A percentile compares a stretch with the other conserved stretches of the same genome.
phyloP scores from a whole-genome alignment of 2,113 vertebrate species.

The Burhinus bistriatus region DNA sequence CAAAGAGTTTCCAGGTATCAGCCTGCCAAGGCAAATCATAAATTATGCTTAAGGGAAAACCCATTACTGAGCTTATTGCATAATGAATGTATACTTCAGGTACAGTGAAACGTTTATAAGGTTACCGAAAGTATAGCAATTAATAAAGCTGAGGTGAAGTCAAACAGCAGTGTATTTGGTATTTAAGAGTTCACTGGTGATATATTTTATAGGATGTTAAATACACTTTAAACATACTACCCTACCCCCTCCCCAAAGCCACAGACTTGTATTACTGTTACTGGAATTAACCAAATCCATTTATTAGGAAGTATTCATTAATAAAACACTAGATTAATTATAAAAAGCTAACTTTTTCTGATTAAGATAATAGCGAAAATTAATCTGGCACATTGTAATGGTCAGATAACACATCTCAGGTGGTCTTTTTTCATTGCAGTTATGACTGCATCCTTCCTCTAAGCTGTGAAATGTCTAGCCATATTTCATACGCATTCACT shows the following conservation, averaged over 20 bases:
- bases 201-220: neutral
- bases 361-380: neutral
- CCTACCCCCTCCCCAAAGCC: neutral
- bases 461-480: neutral
- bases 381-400: neutral
- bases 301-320: neutral
- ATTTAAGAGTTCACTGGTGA: slow-evolving; percentile 18
- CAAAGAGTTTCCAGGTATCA: neutral
- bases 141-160: slow-evolving; percentile 32
- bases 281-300: neutral
- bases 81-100: slow-evolving; percentile 28
- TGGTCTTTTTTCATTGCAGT: neutral
- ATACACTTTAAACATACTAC: neutral
- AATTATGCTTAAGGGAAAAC: slow-evolving; percentile 15
- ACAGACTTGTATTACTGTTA: neutral
- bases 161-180: neutral
- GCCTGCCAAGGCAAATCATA: neutral
- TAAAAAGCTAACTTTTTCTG: neutral
- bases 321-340: neutral
- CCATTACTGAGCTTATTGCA: slow-evolving; percentile 6
- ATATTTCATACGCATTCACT: neutral
- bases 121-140: slow-evolving; percentile 29
- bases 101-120: slow-evolving; percentile 42
- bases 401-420: neutral
- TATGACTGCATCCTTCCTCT: neutral